Base-by-base conservation (phyloP, 2,888 invertebrate genomes). In the Lochmaea crataegi region DNA sequence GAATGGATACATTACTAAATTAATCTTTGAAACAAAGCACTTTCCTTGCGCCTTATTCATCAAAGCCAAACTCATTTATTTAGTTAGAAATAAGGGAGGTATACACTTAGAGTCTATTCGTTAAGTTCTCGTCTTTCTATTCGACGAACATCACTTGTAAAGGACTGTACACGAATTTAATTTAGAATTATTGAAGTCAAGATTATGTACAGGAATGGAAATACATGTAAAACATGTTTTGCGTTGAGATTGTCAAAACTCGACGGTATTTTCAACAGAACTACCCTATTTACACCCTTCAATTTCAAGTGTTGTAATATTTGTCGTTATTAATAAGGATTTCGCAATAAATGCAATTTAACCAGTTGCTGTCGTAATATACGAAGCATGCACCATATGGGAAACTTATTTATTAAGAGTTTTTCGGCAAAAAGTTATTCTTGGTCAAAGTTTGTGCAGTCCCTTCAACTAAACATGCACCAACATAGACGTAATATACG, bases 1-100 rank as follows among this genome's bases (percentile, higher is more conserved):
- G 84, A 85, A 85, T 85, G 84, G 84, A 82, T 85, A 84, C 85
- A 85, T 85, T 85, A 84, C 85, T 81, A 85, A 85, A 86, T 86
- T 86, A 86, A 86, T 86, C 86, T 86, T 85, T 83, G 85, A 84
- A 83, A 85, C 85, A 86, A 85, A 86, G 85, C 84, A 81, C 80
- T 82, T 81, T 84, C 84, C 84, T 84, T 83, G 83, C 81, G 85
- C 84, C 84, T 83, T 84, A 85, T 85, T 85, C 85, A 85, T 84
- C 84, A 85, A 84, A 84, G 84, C 83, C 83, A 74, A 83, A 84
- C 84, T 85, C 85, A 85, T 85, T 85, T 85, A 85, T 85, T 85
- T 82, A 84, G 84, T 84, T 84, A 75, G 74, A 73, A 77, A 77
- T 78, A 76, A 83, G 83, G 83, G 83, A 83, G 82, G 81, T 65